Evolutionary conservation across 2,113 vertebrate species (phyloP), one percentile per base, ranked within the genome.

Genomic region (Scomber scombrus): DNA sequence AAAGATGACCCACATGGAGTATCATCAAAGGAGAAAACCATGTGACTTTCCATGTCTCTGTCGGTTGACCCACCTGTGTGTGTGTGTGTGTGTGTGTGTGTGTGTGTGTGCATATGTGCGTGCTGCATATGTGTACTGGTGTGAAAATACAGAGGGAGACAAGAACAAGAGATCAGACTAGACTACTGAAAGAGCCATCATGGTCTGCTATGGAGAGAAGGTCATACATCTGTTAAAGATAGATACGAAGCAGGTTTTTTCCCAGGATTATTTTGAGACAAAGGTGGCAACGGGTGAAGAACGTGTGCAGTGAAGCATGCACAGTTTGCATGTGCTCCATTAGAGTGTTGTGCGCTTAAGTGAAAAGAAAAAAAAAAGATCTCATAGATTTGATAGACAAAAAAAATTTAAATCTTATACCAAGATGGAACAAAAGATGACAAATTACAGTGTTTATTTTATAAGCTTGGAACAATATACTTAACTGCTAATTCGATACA

Each of bases 41-140:
- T 49, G 13, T 7, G 63, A 47, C 71, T 62, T 65, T 63, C 62
- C 54, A 29, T 63, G 82, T 56, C 62, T 84, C 50, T 80, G 65
- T 64, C 74, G 43, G 19, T 16, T 5, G 15, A 67, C 3, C 3
- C 46, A 61, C 58, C 49, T 31, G 65, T 63, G 72, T 26, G 50
- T 31, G 1, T 52, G 34, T 51, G 45, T 49, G 26, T 49, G 65
- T 63, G 72, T 26, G 50, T 31, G 1, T 52, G 34, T 51, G 45
- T 49, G 26, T 49, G 61, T 45, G 19, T 15, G 23, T 47, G 40
- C 50, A 52, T n/a, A 57, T 72, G 67, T 51, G 55, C 23, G 23
- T 26, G 23, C 23, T 47, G 40, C 50, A 52, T n/a, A 57, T 75
- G 67, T 51, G 55, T 15, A 21, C 18, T 1, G 31, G 46, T 73